Evolutionary conservation across 2,113 vertebrate genomes (phyloP).

Genomic region (Corydoras maculifer): DNA sequence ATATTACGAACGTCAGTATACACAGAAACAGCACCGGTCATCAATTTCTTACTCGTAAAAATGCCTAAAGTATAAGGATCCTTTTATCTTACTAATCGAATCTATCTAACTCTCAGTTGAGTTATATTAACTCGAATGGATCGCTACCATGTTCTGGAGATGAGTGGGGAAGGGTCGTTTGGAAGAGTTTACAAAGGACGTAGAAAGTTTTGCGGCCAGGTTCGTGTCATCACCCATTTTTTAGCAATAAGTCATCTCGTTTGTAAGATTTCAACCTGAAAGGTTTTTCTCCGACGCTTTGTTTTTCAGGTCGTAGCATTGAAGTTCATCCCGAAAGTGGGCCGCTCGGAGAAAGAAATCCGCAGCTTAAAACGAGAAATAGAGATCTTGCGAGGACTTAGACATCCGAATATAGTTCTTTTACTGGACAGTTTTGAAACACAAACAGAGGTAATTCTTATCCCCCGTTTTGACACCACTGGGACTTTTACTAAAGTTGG

Average conservation of each 20-base stretch:
- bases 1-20: too few relatives aligned
- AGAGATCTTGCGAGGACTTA: constrained; percentile 85
- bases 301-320: constrained; percentile 84
- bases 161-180: constrained; percentile 90
- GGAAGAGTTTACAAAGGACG: constrained; percentile 91
- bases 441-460: constrained; percentile 72
- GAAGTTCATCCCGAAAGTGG: constrained; percentile 92
- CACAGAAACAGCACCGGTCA: too few relatives aligned
- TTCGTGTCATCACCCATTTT: constrained; percentile 49
- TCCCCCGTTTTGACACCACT: neutral
- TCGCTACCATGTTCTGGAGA: constrained; percentile 79
- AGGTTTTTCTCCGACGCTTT: neutral
- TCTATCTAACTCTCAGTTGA: neutral
- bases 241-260: neutral
- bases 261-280: neutral
- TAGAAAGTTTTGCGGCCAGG: constrained; percentile 77
- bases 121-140: constrained; percentile 67
- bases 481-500: neutral
- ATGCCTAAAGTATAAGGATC: too few relatives aligned
- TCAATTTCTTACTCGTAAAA: too few relatives aligned
- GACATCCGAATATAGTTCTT: constrained; percentile 88
- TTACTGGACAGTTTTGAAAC: constrained; percentile 95
- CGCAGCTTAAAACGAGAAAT: constrained; percentile 83
- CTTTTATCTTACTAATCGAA: too few relatives aligned
- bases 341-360: constrained; percentile 85